Base-by-base conservation (phyloP, 1,140 invertebrate species). In the Cyphomyrmex costatus region DNA sequence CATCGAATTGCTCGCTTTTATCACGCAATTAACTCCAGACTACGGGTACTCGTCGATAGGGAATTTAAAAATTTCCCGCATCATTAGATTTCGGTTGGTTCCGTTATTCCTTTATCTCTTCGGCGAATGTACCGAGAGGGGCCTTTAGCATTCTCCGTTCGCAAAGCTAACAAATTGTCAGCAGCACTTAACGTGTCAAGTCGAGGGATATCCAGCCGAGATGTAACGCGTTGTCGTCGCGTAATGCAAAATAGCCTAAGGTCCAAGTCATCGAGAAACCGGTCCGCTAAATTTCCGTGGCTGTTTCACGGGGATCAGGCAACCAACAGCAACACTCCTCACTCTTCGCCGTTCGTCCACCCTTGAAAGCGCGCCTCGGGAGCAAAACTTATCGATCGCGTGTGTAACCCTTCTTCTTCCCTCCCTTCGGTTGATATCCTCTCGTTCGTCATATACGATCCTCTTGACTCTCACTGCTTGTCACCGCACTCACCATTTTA, bases 311-410 rank as follows among this genome's bases (percentile, higher is more conserved):
- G 36, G 53, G 36, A 83, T 74, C 79, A 8, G 51, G 27, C 68
- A 3, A 60, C 53, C 27, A 42, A 19, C 53, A 14, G 65, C 33
- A 42, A 53, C 24, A 33, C 79, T 46, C 60, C 16, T 30, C 66
- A 16, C 49, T 66, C 63, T 19, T 21, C 63, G 12, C 49, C 21
- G 6, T 10, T 24, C 36, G 36, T 33, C 36, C 12, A 27, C 53
- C 53, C 66, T 58, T n/a, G 65, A 80, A 56, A 80, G 49, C 78
- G 65, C 78, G 61, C 21, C 77, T 61, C 74, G 76, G 76, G 61
- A 74, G 36, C 56, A 56, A 83, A 83, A 83, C 79, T 83, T 87
- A 88, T 89, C 87, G 89, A 91, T 91, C 90, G 79, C 79, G 68
- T 61, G 79, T 83, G 79, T 82, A 87, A 65, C 36, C 87, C 85